Conservation (phyloP, 35 echinoderm and acorn worm genomes). For the Hemicentrotus pulcherrimus region DNA sequence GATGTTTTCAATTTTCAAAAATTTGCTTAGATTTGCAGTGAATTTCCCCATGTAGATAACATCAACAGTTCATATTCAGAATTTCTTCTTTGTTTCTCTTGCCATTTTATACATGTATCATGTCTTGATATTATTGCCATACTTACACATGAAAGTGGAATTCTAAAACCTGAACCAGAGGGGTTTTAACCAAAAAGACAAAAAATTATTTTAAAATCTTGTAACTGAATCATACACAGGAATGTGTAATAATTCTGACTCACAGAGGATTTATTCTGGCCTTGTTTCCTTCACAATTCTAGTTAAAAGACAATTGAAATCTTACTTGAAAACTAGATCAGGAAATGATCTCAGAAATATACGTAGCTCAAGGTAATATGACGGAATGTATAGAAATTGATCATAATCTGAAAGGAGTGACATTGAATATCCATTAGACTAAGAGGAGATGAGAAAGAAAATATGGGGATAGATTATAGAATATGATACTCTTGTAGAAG, state of each 20-base stretch:
- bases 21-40: too few species aligned
- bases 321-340: neutral
- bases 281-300: neutral
- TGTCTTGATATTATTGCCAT: too few species aligned
- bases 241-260: neutral
- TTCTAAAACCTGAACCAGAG: too few species aligned
- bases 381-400: neutral
- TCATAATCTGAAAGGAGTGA: neutral
- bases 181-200: too few species aligned
- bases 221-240: neutral
- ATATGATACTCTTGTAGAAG: neutral
- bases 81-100: too few species aligned
- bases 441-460: neutral
- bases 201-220: too few species aligned
- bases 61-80: too few species aligned
- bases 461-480: neutral
- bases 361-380: neutral
- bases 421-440: neutral
- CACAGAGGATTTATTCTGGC: neutral
- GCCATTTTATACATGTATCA: too few species aligned
- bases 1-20: too few species aligned
- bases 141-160: too few species aligned
- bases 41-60: too few species aligned
- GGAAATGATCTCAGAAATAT: neutral
- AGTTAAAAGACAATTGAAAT: neutral